These are phyloP conservation scores for Ochropleura leucogaster DNA, from an alignment of 2,888 invertebrate species.

Conservation along the genomic window DNA sequence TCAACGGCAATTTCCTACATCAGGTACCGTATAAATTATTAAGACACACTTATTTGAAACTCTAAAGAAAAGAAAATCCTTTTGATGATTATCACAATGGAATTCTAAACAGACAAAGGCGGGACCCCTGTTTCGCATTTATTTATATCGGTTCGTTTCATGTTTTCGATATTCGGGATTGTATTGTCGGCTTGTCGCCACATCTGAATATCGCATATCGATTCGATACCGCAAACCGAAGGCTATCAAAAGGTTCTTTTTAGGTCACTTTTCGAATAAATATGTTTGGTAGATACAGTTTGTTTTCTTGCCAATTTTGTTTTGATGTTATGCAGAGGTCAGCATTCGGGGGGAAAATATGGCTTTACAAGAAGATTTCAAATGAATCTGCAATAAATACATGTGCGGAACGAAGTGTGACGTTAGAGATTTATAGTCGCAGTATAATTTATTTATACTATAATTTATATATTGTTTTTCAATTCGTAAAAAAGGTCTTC, in stretches of 20 bases:
- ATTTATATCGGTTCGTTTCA: conserved; percentile 34
- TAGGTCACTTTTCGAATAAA: conserved; percentile 53
- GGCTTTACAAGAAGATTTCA: background rate
- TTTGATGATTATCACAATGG: background rate
- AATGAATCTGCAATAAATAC: conserved; percentile 6
- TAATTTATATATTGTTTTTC: too few species aligned
- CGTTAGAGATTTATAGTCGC: too few species aligned
- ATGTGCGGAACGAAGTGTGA: background rate
- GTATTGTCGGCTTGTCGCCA: conserved; percentile 42
- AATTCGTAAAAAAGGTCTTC: too few species aligned
- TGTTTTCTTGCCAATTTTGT: conserved; percentile 48
- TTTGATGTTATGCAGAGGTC: conserved; percentile 32
- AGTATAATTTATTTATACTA: too few species aligned
- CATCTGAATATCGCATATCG: conserved; percentile 53
- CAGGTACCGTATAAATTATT: background rate
- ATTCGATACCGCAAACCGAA: conserved; percentile 41
- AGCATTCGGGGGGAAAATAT: background rate
- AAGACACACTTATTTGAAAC: background rate
- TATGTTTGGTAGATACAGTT: conserved; percentile 45
- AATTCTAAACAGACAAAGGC: background rate
- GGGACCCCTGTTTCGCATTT: background rate
- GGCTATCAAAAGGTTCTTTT: conserved; percentile 44
- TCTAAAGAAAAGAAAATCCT: background rate
- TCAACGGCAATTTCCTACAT: too few species aligned
- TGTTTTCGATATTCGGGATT: conserved; percentile 31